Percentiles rank a stretch among this genome's conserved stretches.
phyloP scores from a whole-genome alignment of 2,797 vertebrate genomes.

The Podarcis siculus region DNA sequence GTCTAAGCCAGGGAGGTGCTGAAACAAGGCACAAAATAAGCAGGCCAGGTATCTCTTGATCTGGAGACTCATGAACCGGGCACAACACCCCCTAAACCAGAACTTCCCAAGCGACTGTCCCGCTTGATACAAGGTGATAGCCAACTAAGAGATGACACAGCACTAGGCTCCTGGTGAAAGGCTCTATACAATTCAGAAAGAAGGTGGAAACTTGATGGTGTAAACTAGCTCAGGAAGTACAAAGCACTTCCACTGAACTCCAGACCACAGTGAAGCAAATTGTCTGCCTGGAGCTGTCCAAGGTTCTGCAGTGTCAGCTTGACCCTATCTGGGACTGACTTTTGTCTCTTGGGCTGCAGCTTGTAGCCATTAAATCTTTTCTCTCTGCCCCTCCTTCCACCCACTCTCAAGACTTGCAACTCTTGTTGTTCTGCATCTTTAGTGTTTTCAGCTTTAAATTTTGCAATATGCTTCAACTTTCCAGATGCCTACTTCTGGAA shows the following conservation, averaged over 20 bases:
- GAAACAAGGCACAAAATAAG: neutral
- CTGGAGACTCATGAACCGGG: neutral
- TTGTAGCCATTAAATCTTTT: neutral
- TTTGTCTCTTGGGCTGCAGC: neutral
- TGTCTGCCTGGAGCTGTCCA: neutral
- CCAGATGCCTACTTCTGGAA: slow-evolving; percentile 26
- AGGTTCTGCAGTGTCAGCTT: neutral
- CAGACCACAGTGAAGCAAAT: neutral
- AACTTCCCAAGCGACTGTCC: neutral
- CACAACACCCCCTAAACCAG: neutral
- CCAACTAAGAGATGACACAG: neutral
- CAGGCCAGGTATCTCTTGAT: neutral
- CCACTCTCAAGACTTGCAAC: neutral
- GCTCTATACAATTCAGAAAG: neutral
- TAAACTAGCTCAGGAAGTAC: neutral
- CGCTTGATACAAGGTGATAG: neutral
- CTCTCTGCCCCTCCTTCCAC: neutral
- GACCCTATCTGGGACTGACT: neutral
- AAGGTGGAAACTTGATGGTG: neutral
- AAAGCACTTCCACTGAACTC: neutral
- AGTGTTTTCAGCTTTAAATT: neutral
- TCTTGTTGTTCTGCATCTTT: neutral
- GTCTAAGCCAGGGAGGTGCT: neutral
- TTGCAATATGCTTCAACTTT: neutral
- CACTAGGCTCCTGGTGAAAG: neutral